phyloP scores from a whole-genome alignment of 2,113 vertebrate genomes.

The Bubo blakistoni region DNA sequence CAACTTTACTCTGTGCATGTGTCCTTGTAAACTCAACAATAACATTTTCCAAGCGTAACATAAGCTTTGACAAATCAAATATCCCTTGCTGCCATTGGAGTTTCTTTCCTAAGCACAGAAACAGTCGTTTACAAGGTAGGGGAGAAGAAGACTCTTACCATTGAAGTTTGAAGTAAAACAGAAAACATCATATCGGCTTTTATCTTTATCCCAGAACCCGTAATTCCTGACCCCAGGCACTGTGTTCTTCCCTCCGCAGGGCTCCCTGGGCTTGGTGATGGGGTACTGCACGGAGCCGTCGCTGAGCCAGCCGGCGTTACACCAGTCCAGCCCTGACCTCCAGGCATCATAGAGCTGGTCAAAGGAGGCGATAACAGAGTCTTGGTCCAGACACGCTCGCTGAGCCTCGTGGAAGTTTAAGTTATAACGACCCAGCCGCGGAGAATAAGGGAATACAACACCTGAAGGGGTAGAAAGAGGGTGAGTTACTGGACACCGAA shows the following conservation, averaged over 20 bases:
- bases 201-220: constrained; percentile 83
- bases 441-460: constrained; percentile 90
- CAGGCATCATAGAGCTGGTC: constrained; percentile 88
- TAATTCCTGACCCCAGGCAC: constrained; percentile 89
- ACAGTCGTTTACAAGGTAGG: rapidly evolving
- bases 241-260: constrained; percentile 84
- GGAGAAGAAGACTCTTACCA: constrained; percentile 67
- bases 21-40: not conserved
- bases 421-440: constrained; percentile 85
- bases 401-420: constrained; percentile 84
- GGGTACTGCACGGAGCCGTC: constrained; percentile 93
- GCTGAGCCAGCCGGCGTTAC: constrained; percentile 94
- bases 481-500: rapidly evolving
- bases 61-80: not conserved
- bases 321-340: constrained; percentile 91
- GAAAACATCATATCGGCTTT: constrained; percentile 87
- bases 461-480: constrained; percentile 67
- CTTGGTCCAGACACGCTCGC: constrained; percentile 82
- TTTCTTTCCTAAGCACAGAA: not conserved
- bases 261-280: constrained; percentile 86
- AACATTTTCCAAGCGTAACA: not conserved
- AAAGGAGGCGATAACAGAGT: constrained; percentile 81
- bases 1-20: rapidly evolving
- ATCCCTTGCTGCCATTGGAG: not conserved
- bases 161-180: constrained; percentile 84